These are phyloP conservation scores for Phalangium opilio DNA, from an alignment of 2,888 invertebrate genomes.

Conservation along the genomic window DNA sequence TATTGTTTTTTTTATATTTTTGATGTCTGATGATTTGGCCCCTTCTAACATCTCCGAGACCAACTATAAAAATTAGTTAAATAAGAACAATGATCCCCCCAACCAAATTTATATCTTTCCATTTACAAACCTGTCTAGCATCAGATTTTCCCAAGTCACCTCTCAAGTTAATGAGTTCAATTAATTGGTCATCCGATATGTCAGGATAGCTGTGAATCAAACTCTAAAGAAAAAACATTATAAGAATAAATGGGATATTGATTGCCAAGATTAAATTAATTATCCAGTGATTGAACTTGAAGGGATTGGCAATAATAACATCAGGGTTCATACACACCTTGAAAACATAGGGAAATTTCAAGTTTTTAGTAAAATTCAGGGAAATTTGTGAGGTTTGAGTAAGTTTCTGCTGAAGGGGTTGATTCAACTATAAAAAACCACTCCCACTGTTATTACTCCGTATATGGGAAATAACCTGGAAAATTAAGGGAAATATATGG, in stretches of 20 bases:
- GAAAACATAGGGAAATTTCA: no score
- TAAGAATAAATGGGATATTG: neutral
- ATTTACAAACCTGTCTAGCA: slow-evolving; percentile 46
- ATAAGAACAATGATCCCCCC: neutral
- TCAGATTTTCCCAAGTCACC: slow-evolving; percentile 74
- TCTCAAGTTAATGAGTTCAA: slow-evolving; percentile 61
- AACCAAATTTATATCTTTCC: neutral
- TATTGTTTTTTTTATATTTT: slow-evolving; percentile 4
- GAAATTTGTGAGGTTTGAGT: no score
- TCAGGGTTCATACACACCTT: no score
- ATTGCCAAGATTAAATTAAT: neutral
- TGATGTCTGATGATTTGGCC: no score
- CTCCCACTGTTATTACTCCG: no score
- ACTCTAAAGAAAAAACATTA: slow-evolving; percentile 16
- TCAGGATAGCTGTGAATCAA: slow-evolving; percentile 46
- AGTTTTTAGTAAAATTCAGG: no score
- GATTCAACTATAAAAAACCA: no score
- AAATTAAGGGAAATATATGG: no score
- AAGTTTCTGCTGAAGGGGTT: no score
- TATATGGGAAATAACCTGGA: no score
- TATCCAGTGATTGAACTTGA: no score
- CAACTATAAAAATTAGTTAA: neutral
- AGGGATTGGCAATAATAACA: no score
- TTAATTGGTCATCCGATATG: slow-evolving; percentile 71
- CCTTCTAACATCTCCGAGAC: neutral